These are phyloP conservation scores for Epizoanthus illoricatus DNA, from an alignment of 92 coral and sea anemone genomes.

Conservation along the genomic window DNA sequence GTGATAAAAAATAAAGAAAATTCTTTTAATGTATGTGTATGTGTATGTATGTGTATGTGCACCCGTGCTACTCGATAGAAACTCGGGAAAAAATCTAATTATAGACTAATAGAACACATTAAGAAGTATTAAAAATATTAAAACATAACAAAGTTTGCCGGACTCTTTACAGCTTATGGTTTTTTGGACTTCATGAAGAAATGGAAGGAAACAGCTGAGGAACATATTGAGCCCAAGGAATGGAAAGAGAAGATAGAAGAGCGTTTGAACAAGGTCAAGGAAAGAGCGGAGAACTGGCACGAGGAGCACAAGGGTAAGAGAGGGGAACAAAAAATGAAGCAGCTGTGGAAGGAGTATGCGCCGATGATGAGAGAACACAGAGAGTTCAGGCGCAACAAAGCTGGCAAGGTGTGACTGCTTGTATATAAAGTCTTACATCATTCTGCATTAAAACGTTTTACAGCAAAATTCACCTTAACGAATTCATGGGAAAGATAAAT, in stretches of 20 bases:
- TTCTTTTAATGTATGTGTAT: too few species aligned
- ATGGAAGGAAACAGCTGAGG: not conserved
- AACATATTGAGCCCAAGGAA: not conserved
- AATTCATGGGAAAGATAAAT: too few species aligned
- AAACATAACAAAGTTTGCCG: not conserved
- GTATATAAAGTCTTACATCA: too few species aligned
- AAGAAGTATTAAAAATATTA: not conserved
- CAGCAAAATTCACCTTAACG: too few species aligned
- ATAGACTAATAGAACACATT: too few species aligned
- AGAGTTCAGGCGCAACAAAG: slow-evolving; percentile 10
- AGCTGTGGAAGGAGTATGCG: slow-evolving; percentile 18
- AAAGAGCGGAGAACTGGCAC: slow-evolving; percentile 1
- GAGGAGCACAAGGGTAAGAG: not conserved
- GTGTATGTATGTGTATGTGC: too few species aligned
- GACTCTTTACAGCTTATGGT: slow-evolving; percentile 24
- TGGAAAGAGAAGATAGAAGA: not conserved
- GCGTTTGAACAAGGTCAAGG: slow-evolving; percentile 4
- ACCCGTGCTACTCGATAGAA: too few species aligned
- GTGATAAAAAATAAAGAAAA: too few species aligned
- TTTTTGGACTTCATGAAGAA: slow-evolving; percentile 7
- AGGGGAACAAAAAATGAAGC: slow-evolving; percentile 1
- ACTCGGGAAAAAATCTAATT: too few species aligned
- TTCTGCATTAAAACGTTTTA: too few species aligned
- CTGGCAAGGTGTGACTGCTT: not conserved
- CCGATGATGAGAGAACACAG: slow-evolving; percentile 7